Evolutionary conservation across 2,888 invertebrate species (phyloP), one percentile per base, ranked within the genome.

Genomic region (Diaprepes abbreviatus): DNA sequence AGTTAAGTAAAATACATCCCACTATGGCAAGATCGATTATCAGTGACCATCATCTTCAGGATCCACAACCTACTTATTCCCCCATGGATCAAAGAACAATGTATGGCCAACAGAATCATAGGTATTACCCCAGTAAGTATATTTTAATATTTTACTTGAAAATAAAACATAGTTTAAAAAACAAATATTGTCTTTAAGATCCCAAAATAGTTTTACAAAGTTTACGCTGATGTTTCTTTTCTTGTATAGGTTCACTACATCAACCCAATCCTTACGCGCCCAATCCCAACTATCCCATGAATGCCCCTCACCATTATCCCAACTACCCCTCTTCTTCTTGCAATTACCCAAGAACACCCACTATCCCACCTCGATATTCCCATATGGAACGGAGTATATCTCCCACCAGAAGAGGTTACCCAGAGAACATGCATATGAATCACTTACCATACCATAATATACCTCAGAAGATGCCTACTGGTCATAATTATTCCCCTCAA

Each of bases 1-100:
- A 80, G 64, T 74, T 83, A 62, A 81, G 80, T 40, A 75, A 80
- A 55, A 79, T 83, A 45, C 77, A 82, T 52, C 83, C 83, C 1
- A 73, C 76, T 31, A 81, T 83, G 79, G 82, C 83, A 2, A 75
- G 82, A 33, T 80, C 80, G 14, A 82, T 83, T 14, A 81, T 83
- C 67, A 79, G 76, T 70, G 82, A 83, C 17, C 82, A 82, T 72
- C 80, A 81, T 69, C 70, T 82, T 28, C 77, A 81, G 40, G 82
- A 83, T 12, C 58, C 79, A 0, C 79, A 79, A 65, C 40, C 74
- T 1, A 48, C 62, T 9, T 77, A 78, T 58, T 74, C 77, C 45
- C 55, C 77, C 2, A 76, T 80, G 73, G 80, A 81, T 14, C 82
- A 80, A 43, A 77, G 74, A 17, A 19, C 6, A 31, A 74, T 80